Evolutionary conservation across 2,797 vertebrate genomes (phyloP), one percentile per base, ranked within the genome.

Genomic region (Tauraco hartlaubi): DNA sequence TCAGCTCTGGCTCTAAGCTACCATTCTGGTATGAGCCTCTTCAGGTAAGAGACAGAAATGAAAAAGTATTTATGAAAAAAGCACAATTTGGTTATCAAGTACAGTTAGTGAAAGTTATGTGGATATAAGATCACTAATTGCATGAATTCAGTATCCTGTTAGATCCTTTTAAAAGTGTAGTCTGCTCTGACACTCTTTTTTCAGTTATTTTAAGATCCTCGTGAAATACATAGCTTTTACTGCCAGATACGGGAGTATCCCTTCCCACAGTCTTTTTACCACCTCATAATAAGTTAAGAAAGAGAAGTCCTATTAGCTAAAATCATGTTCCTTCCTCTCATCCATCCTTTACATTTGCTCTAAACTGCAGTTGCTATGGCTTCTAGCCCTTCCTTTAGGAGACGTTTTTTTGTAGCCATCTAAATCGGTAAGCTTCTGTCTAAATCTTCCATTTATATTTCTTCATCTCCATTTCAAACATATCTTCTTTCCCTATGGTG

Each of bases 331-430:
- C 16, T 92, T 94, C 28, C 25, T 90, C 87, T 95, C 86, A 75
- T 76, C 66, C 21, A 5, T 96, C 64, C 76, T 82, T 75, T 85
- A 75, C 39, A 35, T 88, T 90, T 92, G 28, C 73, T 95, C 49
- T 93, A 52, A 95, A 68, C 48, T 68, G 20, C 85, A 95, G 91
- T 95, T 91, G 62, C 91, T 93, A 75, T 74, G 89, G 76, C 89
- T 96, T 91, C 81, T 87, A 91, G 66, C 66, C 55, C 48, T 92
- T 94, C 35, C 35, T 86, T 90, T 88, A 69, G 37, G 74, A 94
- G 59, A 84, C 9, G 2, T 5, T 73, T 91, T 90, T 88, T 28
- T 75, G 48, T 81, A 94, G 75, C 51, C 62, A 59, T 44, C 55
- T 92, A 87, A 41, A 74, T 92, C 80, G 59, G 54, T 49, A 81